Conservation (phyloP, 2,797 vertebrate genomes). For the Cossypha heuglini region DNA sequence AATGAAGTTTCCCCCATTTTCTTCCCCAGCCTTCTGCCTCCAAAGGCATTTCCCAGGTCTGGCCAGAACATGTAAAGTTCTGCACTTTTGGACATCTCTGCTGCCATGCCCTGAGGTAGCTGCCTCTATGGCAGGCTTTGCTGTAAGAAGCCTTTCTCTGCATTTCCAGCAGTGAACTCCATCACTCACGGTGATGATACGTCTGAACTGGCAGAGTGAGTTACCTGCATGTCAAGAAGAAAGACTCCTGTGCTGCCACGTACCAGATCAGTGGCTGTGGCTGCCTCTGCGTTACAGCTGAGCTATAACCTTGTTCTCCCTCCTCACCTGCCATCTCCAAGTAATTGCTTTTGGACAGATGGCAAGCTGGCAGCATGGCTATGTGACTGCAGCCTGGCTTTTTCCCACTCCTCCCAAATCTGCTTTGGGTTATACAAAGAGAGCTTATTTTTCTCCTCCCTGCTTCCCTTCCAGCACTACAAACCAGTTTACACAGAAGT, state of each 20-base stretch:
- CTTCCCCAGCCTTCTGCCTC: background rate
- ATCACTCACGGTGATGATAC: background rate
- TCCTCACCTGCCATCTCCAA: constrained; percentile 17
- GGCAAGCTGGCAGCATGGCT: background rate
- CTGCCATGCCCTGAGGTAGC: background rate
- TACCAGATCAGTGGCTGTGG: background rate
- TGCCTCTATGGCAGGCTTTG: background rate
- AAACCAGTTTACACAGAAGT: background rate
- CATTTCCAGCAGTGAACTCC: background rate
- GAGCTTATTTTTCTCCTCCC: background rate
- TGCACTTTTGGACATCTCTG: accelerated
- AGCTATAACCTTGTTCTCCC: constrained; percentile 11
- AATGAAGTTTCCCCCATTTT: background rate
- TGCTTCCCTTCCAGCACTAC: background rate
- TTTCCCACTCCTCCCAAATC: background rate
- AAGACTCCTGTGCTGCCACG: background rate
- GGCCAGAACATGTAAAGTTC: accelerated
- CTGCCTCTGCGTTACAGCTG: background rate
- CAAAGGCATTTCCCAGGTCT: background rate
- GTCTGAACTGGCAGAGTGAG: constrained; percentile 32
- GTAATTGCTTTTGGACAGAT: constrained; percentile 71
- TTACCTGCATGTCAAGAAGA: constrained; percentile 51
- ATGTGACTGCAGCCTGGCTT: background rate
- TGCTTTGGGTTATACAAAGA: background rate
- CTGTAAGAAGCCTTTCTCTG: background rate